Evolutionary conservation across 1,140 invertebrate genomes (phyloP).

Genomic region (Cotesia chilonis): DNA sequence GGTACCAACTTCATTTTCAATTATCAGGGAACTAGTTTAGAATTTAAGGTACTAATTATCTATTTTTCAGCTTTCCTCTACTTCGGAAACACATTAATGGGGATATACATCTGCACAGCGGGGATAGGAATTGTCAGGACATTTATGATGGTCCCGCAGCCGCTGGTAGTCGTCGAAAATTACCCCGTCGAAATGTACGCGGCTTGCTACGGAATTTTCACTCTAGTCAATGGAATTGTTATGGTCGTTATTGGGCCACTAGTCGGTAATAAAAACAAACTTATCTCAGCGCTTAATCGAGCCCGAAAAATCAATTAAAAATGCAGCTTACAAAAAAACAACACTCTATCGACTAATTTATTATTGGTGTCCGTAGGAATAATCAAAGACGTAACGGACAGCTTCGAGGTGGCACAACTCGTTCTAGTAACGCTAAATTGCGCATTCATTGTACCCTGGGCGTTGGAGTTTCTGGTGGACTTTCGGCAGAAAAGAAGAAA

Average conservation of each 20-base stretch:
- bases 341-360: background rate
- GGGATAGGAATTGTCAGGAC: conserved; percentile 56
- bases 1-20: conserved; percentile 40
- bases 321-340: background rate
- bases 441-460: conserved; percentile 59
- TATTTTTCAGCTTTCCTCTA: conserved; percentile 52
- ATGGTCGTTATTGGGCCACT: conserved; percentile 59
- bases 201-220: conserved; percentile 60
- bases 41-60: conserved; percentile 12
- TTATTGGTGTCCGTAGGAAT: conserved; percentile 49
- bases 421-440: conserved; percentile 53
- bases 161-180: conserved; percentile 62
- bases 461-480: conserved; percentile 52
- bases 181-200: conserved; percentile 60
- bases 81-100: conserved; percentile 51
- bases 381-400: conserved; percentile 61
- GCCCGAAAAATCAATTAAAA: background rate
- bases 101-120: conserved; percentile 51
- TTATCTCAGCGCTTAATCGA: background rate
- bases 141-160: conserved; percentile 56
- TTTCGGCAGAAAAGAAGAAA: conserved; percentile 36
- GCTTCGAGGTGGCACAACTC: conserved; percentile 55
- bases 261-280: conserved; percentile 53
- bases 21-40: background rate
- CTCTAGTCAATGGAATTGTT: conserved; percentile 57